Evolutionary conservation across 2,113 vertebrate species (phyloP), one percentile per base, ranked within the genome.

Genomic region (Triplophysa siluroides): DNA sequence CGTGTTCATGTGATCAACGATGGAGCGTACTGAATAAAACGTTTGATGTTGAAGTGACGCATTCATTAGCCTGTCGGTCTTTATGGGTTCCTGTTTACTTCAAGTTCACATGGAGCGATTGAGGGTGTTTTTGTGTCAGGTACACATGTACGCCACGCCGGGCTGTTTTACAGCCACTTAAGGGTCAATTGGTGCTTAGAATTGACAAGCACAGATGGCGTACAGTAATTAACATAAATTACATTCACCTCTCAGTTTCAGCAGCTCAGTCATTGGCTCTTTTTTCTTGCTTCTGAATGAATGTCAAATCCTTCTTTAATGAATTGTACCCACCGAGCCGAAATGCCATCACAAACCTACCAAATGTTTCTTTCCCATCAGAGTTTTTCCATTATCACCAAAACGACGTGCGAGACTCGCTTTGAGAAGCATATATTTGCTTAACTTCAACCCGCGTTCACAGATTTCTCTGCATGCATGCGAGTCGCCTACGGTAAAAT

Each of bases 101-200:
- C 29, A 72, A 72, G 69, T 47, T 72, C 52, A 72, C 47, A 71
- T 33, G 26, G 1, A 71, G 50, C 33, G 52, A 72, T 58, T 38
- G 69, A 72, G 52, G 54, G 47, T 26, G 19, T 72, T 24, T 29
- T 72, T 50, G 69, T 58, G 52, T 72, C 52, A 38, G 69, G 69
- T 72, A 72, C 69, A 58, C 50, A 33, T 71, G 14, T 8, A 19
- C 19, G 54, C 52, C 6, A 8, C 50, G 29, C 6, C 21, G 29
- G 68, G 68, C 68, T 71, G 24, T 71, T 71, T 71, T 71, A 71
- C 24, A 71, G 52, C 50, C 69, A 58, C 29, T 72, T 58, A 21
- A 2, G 2, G 69, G 69, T 72, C 69, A 71, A 71, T 38, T 56
- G 69, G 26, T 71, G 69, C 69, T 71, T 71, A 72, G 52, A 72